These are phyloP conservation scores for Morpho achilles DNA, from an alignment of 2,888 invertebrate genomes.

Conservation along the genomic window DNA sequence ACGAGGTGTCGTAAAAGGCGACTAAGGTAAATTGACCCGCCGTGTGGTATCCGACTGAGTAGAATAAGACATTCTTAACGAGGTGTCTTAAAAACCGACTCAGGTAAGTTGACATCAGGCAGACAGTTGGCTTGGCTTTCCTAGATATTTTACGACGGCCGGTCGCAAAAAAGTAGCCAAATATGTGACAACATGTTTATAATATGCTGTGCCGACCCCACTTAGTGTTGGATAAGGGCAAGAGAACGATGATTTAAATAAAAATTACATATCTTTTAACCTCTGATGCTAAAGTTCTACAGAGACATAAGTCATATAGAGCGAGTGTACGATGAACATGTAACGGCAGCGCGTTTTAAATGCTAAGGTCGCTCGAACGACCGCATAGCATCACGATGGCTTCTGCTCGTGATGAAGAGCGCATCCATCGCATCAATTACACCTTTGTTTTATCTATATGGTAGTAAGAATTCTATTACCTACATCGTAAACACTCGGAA, in stretches of 20 bases:
- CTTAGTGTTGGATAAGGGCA: too few relatives aligned
- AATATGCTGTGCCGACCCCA: too few relatives aligned
- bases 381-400: slow-evolving; percentile 52
- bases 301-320: slow-evolving; percentile 15
- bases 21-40: too few relatives aligned
- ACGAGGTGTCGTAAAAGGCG: too few relatives aligned
- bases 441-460: slow-evolving; percentile 8
- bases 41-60: too few relatives aligned
- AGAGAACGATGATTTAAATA: background rate
- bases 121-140: too few relatives aligned
- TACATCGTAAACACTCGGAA: background rate
- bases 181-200: too few relatives aligned
- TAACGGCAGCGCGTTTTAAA: slow-evolving; percentile 35
- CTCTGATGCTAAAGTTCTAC: slow-evolving; percentile 6
- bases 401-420: slow-evolving; percentile 28
- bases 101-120: too few relatives aligned
- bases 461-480: slow-evolving; percentile 1
- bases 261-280: background rate
- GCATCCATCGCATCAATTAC: slow-evolving; percentile 14
- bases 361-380: slow-evolving; percentile 58
- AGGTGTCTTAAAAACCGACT: too few relatives aligned
- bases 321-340: slow-evolving; percentile 12
- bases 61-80: too few relatives aligned
- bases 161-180: too few relatives aligned
- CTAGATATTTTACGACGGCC: too few relatives aligned